Evolutionary conservation across 2,888 invertebrate genomes (phyloP).

Genomic region (Eledona agricola): DNA sequence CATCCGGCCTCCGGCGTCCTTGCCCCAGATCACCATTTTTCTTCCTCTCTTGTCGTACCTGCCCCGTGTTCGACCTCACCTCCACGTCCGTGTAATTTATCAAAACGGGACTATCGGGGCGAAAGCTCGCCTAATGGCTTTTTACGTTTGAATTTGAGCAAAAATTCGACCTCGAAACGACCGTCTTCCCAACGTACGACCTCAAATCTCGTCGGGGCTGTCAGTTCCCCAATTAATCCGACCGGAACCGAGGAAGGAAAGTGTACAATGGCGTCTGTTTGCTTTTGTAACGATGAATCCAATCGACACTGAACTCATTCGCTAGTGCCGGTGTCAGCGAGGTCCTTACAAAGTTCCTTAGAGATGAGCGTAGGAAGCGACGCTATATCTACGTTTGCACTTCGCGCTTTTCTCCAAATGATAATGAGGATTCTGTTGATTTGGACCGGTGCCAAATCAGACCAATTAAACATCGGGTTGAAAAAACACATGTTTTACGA

Average conservation of each 20-base stretch:
- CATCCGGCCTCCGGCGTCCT: constrained; percentile 34
- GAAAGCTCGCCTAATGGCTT: constrained; percentile 27
- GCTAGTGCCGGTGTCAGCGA: no score
- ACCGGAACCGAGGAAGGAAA: constrained; percentile 24
- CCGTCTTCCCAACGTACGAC: constrained; percentile 23
- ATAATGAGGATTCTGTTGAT: no score
- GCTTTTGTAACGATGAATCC: constrained; percentile 10
- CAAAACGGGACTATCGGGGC: constrained; percentile 27
- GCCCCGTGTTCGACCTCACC: constrained; percentile 39
- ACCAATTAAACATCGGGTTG: no score
- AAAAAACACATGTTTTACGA: no score
- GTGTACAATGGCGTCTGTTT: constrained; percentile 15
- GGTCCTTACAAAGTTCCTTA: no score
- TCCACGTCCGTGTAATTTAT: constrained; percentile 25
- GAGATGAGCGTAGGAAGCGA: no score
- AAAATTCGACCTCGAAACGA: constrained; percentile 24
- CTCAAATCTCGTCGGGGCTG: constrained; percentile 17
- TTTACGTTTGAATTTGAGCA: constrained; percentile 14
- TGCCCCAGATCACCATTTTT: constrained; percentile 37
- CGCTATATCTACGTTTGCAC: no score
- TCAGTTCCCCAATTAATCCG: constrained; percentile 30
- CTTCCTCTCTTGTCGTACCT: constrained; percentile 40
- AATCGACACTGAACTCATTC: constrained; percentile 1
- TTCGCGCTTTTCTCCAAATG: no score
- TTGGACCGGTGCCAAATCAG: no score